A percentile compares a stretch with the other conserved stretches of the same genome.
These are phyloP conservation scores for Zygaena filipendulae DNA, from an alignment of 2,888 invertebrate species.

Conservation along the genomic window DNA sequence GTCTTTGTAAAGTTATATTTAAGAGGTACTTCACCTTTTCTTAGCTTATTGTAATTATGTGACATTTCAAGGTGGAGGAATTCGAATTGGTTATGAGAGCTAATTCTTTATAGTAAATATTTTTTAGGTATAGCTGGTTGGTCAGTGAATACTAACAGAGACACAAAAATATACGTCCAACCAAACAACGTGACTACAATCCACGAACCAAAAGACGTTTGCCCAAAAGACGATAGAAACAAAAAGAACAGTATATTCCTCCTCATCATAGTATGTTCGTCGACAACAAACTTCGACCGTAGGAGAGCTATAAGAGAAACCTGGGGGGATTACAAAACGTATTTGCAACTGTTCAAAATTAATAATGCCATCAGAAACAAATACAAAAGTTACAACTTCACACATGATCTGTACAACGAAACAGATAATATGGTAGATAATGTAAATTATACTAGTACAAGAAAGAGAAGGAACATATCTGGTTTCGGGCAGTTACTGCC, in stretches of 20 bases:
- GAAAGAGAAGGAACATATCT: conserved; percentile 31
- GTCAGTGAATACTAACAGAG: conserved; percentile 79
- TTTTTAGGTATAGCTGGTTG: conserved; percentile 72
- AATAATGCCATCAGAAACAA: conserved; percentile 31
- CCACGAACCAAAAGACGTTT: conserved; percentile 70
- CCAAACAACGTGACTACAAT: conserved; percentile 76
- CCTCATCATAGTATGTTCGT: conserved; percentile 80
- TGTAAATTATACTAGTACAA: neutral
- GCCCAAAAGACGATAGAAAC: conserved; percentile 30
- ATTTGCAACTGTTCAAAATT: conserved; percentile 31
- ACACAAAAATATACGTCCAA: conserved; percentile 76
- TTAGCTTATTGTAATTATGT: too few relatives aligned
- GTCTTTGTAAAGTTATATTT: too few relatives aligned
- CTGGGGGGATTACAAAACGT: conserved; percentile 71
- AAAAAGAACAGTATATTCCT: conserved; percentile 62
- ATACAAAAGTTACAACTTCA: conserved; percentile 46
- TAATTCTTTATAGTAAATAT: too few relatives aligned
- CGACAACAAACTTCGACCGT: conserved; percentile 74
- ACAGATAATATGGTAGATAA: conserved; percentile 6
- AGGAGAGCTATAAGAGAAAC: conserved; percentile 76
- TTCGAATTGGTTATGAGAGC: too few relatives aligned
- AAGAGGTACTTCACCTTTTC: too few relatives aligned
- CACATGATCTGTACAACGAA: conserved; percentile 34
- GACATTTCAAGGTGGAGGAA: too few relatives aligned
- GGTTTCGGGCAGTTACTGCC: conserved; percentile 38